A percentile compares a stretch with the other conserved stretches of the same genome.
Evolutionary conservation across 2,113 vertebrate species (phyloP).

Genomic region (Silurus meridionalis): DNA sequence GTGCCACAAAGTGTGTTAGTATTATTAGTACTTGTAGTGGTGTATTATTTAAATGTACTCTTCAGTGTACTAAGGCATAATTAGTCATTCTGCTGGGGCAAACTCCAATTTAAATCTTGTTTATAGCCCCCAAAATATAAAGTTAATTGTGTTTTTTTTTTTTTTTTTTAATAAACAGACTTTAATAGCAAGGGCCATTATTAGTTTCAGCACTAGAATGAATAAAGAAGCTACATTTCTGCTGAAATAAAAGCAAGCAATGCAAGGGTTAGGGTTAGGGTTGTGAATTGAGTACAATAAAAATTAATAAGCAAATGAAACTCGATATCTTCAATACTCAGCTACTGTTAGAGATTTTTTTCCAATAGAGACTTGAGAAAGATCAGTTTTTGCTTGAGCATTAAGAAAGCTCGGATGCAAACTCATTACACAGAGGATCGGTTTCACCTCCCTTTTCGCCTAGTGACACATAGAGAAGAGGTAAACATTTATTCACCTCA

Average conservation of each 20-base stretch:
- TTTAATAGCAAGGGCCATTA: background rate
- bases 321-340: background rate
- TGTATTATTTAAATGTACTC: background rate
- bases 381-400: background rate
- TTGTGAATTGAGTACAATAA: background rate
- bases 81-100: background rate
- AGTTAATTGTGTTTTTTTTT: background rate
- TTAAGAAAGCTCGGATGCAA: background rate
- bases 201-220: background rate
- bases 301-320: background rate
- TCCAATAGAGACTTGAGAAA: background rate
- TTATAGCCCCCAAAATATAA: background rate
- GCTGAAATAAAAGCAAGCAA: background rate
- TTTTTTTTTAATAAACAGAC: background rate
- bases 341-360: too few relatives aligned
- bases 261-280: background rate
- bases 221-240: background rate
- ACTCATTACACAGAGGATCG: background rate
- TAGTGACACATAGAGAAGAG: background rate
- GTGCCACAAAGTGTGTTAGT: background rate
- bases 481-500: slow-evolving; percentile 20
- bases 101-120: background rate
- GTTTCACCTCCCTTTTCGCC: background rate
- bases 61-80: background rate
- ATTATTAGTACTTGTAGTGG: background rate